Evolutionary conservation across 1,140 invertebrate genomes (phyloP).

Genomic region (Steinernema feltiae): DNA sequence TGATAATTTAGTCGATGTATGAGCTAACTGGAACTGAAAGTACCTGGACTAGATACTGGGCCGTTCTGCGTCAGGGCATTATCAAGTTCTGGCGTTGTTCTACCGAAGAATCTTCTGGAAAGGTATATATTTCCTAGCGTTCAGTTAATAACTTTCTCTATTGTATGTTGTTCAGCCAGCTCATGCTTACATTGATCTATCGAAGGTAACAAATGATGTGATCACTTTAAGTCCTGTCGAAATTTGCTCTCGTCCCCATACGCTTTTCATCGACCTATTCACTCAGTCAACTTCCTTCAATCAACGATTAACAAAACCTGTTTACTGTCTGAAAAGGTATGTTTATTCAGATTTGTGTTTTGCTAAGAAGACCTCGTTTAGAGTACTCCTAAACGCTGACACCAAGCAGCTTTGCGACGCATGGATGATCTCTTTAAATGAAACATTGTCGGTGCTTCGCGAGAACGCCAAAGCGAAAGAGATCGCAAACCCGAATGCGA

Average conservation of each 20-base stretch:
- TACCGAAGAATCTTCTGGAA: background rate
- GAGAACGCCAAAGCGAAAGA: no score
- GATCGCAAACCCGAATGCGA: no score
- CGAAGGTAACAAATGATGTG: background rate
- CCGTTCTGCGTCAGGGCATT: background rate
- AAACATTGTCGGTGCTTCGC: no score
- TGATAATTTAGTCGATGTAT: background rate
- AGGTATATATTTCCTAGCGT: no score
- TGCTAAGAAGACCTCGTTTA: background rate
- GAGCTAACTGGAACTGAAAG: background rate
- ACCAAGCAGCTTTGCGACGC: background rate
- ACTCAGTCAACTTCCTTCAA: background rate
- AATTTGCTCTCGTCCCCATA: background rate
- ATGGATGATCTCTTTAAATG: no score
- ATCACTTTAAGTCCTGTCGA: background rate
- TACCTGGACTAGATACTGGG: background rate
- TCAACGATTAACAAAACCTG: background rate
- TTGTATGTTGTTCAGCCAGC: background rate
- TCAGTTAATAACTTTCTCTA: background rate
- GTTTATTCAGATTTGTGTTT: background rate
- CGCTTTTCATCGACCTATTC: background rate
- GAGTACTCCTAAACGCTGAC: background rate
- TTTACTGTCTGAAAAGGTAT: background rate
- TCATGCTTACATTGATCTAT: background rate
- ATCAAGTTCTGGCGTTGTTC: background rate